Evolutionary conservation across 1,140 invertebrate species (phyloP), one percentile per base, ranked within the genome.

Genomic region (Ostrea denselamellosa): DNA sequence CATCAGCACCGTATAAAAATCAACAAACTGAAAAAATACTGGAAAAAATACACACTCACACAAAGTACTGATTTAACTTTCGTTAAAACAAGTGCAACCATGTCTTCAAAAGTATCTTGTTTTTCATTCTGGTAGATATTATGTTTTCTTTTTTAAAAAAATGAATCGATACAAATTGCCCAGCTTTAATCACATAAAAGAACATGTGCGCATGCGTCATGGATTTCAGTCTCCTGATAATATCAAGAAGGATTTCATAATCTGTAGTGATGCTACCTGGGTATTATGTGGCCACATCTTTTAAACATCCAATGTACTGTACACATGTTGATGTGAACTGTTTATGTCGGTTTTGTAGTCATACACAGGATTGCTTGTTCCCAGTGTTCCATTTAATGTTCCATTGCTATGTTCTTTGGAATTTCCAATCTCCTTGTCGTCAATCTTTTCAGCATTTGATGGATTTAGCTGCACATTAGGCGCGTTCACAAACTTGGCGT

Each of bases 391-490:
- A 77, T 77, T 77, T 17, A 77, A 28, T 14, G 68, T 77, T 77
- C 68, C 68, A 8, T 77, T 77, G 68, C 25, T 77, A 34, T 77
- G 68, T 4, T 77, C 68, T 25, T 77, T 77, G 9, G 25, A 22
- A 12, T 83, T 83, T 51, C 34, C 44, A 2, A 54, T 51, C 8
- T 54, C 82, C 9, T 83, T 83, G 34, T 81, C 71, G 34, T 83
- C 82, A 4, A 83, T 25, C 44, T 83, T 83, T 19, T 83, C 82
- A 8, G 82, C 82, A 54, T 83, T 83, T 52, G 44, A 52, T 19
- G 82, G 82, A 83, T 83, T 83, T 83, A 83, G 22, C 19, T 52
- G 52, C n/a, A 83, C 82, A 52, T 83, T 83, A 19, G 82, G 82
- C 12, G 82, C 82, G 44, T 83, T 83, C 8, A 83, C 82, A 83